Evolutionary conservation across 2,113 vertebrate genomes (phyloP).

Genomic region (Ancistrus triradiatus): DNA sequence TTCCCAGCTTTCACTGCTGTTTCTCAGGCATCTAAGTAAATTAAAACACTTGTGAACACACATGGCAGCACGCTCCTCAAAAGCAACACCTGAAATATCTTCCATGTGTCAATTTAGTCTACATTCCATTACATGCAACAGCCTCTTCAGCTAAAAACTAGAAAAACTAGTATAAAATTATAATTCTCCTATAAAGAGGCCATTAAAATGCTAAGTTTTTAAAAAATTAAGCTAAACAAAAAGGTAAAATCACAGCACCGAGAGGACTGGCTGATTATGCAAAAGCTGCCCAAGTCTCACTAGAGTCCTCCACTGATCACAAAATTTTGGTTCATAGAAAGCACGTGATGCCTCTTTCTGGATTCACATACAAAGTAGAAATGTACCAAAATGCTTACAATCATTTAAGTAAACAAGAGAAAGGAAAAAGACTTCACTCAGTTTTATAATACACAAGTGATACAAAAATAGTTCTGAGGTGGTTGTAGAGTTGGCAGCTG

Average conservation of each 20-base stretch:
- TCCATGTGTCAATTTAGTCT: slow-evolving; percentile 29
- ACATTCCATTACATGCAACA: slow-evolving; percentile 33
- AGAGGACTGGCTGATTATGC: slow-evolving; percentile 27
- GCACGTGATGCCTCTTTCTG: slow-evolving; percentile 18
- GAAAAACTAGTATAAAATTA: slow-evolving; percentile 42
- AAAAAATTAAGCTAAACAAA: slow-evolving; percentile 26
- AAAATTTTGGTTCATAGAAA: slow-evolving; percentile 47
- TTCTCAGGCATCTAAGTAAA: no score
- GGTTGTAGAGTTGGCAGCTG: slow-evolving; percentile 60
- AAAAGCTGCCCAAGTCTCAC: slow-evolving; percentile 34
- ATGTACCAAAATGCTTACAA: slow-evolving; percentile 42
- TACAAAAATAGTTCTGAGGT: slow-evolving; percentile 60
- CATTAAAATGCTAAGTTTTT: slow-evolving; percentile 43
- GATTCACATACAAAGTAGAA: slow-evolving; percentile 42
- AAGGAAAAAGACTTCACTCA: slow-evolving; percentile 19
- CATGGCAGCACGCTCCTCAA: not conserved
- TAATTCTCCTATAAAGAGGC: slow-evolving; percentile 45
- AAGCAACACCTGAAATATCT: not conserved
- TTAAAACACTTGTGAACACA: not conserved
- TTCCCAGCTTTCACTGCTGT: not conserved
- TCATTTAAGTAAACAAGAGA: slow-evolving; percentile 5
- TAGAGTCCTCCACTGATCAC: slow-evolving; percentile 18
- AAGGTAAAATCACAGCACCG: slow-evolving; percentile 53
- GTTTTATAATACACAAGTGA: slow-evolving; percentile 44
- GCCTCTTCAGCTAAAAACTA: slow-evolving; percentile 41